phyloP scores from a whole-genome alignment of 2,888 invertebrate genomes.

The Aromia moschata region DNA sequence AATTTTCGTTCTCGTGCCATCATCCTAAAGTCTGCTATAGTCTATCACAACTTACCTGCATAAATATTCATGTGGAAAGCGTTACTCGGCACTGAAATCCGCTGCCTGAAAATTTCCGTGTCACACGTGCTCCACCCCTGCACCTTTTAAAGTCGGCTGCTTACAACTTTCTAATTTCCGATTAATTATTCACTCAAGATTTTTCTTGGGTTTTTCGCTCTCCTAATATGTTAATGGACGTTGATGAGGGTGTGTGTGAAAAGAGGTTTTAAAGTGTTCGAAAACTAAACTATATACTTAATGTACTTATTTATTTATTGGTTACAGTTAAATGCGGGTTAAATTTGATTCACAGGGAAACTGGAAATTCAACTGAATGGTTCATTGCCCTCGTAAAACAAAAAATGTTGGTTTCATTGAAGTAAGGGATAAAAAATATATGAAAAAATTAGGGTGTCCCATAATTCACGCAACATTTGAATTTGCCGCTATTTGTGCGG shows the following conservation, averaged over 20 bases:
- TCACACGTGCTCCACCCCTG: slow-evolving; percentile 8
- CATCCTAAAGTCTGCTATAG: too few species aligned
- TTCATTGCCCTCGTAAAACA: too few species aligned
- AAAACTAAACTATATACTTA: slow-evolving; percentile 31
- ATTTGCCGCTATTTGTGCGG: too few species aligned
- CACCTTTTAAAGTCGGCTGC: slow-evolving; percentile 26
- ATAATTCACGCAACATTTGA: too few species aligned
- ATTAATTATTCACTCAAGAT: slow-evolving; percentile 42
- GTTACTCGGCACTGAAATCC: slow-evolving; percentile 3
- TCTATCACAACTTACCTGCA: too few species aligned
- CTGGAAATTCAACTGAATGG: too few species aligned
- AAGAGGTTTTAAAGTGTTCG: slow-evolving; percentile 33
- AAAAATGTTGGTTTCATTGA: too few species aligned
- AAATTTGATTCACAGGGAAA: too few species aligned
- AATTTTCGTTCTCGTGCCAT: too few species aligned
- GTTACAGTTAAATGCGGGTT: background rate
- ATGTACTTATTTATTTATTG: slow-evolving; percentile 34
- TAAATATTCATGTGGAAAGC: too few species aligned
- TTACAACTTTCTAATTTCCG: slow-evolving; percentile 32
- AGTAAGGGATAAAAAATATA: too few species aligned
- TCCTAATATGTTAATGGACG: slow-evolving; percentile 44
- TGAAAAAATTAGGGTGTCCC: too few species aligned
- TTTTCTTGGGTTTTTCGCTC: slow-evolving; percentile 48
- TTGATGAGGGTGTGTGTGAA: slow-evolving; percentile 46
- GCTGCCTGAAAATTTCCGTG: slow-evolving; percentile 7